A percentile compares a stretch with the other conserved stretches of the same genome.
Conservation (phyloP, 2,797 vertebrate species). For the Myoxocephalus aenaeus region DNA sequence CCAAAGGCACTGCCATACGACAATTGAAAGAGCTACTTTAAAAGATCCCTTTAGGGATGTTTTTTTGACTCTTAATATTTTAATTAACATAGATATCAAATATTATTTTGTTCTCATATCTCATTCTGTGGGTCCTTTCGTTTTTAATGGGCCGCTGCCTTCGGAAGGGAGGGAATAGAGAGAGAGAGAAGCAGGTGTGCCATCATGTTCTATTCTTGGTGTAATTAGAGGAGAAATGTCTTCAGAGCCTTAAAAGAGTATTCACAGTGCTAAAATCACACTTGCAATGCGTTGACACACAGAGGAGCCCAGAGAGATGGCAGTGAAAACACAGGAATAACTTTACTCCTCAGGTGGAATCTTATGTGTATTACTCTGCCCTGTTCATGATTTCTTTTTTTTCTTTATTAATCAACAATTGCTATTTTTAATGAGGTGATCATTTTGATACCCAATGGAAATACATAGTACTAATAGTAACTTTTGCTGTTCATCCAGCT, state of each 20-base stretch:
- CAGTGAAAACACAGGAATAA: slow-evolving; percentile 16
- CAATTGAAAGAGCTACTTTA: too few species aligned
- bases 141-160: slow-evolving; percentile 22
- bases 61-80: too few species aligned
- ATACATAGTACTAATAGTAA: neutral
- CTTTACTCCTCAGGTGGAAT: slow-evolving; percentile 15
- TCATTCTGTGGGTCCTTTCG: neutral
- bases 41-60: neutral
- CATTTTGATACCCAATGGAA: slow-evolving; percentile 12
- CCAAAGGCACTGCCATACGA: neutral
- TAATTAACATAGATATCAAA: neutral
- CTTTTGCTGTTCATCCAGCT: slow-evolving; percentile 13
- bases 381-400: neutral
- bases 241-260: slow-evolving; percentile 38
- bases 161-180: slow-evolving; percentile 3
- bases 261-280: slow-evolving; percentile 42
- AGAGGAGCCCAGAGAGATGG: slow-evolving; percentile 38
- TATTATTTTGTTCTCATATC: neutral
- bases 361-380: neutral
- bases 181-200: slow-evolving; percentile 42
- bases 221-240: slow-evolving; percentile 55
- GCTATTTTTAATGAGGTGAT: slow-evolving; percentile 27
- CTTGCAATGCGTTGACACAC: slow-evolving; percentile 45
- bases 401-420: slow-evolving; percentile 1
- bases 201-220: slow-evolving; percentile 52